Base-by-base conservation (phyloP, 2,888 invertebrate genomes). In the Caenorhabditis sp. region DNA sequence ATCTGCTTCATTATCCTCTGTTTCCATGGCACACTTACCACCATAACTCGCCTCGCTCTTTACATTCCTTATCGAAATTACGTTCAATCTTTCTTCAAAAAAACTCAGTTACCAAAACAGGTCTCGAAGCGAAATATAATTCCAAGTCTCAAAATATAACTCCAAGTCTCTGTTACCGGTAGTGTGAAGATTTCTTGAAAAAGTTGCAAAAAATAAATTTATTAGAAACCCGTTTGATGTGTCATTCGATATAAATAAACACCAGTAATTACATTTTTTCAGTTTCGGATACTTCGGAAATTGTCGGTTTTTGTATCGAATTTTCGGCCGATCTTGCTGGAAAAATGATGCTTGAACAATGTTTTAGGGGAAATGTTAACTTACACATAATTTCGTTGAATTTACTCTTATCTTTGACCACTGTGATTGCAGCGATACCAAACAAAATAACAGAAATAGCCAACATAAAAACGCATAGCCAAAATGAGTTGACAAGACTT, bases 401-500 rank as follows among this genome's bases (percentile, higher is more conserved):
- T 58, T 50, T 70, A 54, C 58, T n/a, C 26, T 74, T 73, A 57
- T 82, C 82, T 49, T 64, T 55, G 19, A 51, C 66, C 50, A 78
- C 67, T 14, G 78, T 78, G 10, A 76, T 19, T 8, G 81, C 79
- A 1, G 82, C 71, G 2, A 76, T 60, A 26, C 69, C 61, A 55
- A 68, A 82, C 21, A 81, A 62, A 37, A 79, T 65, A 31, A 81
- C 76, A 10, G 75, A 70, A 24, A 81, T 43, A 1, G 76, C 66
- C 14, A 79, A 72, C 60, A 84, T 66, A 58, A 74, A 68, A 59
- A 80, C 78, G 27, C 72, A 66, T 62, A 81, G 57, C 67, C 76
- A 80, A 63, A 81, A 81, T 1, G 79, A 74, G 5, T 61, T 73
- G 26, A 78, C 72, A 1, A 80, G 66, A 17, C 76, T 66, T 12